Evolutionary conservation across 1,140 invertebrate genomes (phyloP), one percentile per base, ranked within the genome.

Genomic region (Megathymus violae): DNA sequence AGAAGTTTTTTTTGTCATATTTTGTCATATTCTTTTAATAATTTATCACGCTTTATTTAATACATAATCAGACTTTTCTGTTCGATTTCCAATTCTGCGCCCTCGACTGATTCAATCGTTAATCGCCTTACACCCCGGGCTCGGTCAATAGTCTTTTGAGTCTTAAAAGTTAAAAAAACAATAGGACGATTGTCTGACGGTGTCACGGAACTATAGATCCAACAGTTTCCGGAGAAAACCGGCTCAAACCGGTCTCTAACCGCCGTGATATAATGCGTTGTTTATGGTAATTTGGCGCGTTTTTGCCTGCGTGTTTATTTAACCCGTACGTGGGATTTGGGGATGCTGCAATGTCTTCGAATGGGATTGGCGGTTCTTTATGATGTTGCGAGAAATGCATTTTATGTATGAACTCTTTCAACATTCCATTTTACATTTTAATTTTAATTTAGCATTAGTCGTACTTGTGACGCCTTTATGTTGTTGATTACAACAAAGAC

Each of bases 241-340:
- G 82, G 82, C 80, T 71, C 38, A 4, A 54, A 80, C 71, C 74
- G 66, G 79, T 79, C 76, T 50, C 47, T 58, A 81, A 83, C 78
- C 76, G 76, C 71, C 74, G 71, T 67, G 62, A 51, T 43, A 74
- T 88, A 85, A 86, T 86, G 78, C 70, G 67, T 82, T 88, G 85
- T 88, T 88, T 88, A 88, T 88, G 85, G 82, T 88, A 88, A 88
- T 88, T 87, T 87, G 62, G 77, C 63, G 48, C 64, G 76, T 74
- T 84, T 76, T 81, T 80, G 67, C 64, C 46, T 47, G 64, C 56
- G 65, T 82, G 71, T 76, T 71, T 72, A 63, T 73, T 80, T 84
- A 82, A 80, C 74, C 25, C 51, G 14, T 41, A 74, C 71, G 67
- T 78, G 70, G 65, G 82, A 80, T 63, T 44, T 61, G 46, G 59